These are phyloP conservation scores for Cryptocephalus moraei DNA, from an alignment of 2,888 invertebrate species.

Conservation along the genomic window DNA sequence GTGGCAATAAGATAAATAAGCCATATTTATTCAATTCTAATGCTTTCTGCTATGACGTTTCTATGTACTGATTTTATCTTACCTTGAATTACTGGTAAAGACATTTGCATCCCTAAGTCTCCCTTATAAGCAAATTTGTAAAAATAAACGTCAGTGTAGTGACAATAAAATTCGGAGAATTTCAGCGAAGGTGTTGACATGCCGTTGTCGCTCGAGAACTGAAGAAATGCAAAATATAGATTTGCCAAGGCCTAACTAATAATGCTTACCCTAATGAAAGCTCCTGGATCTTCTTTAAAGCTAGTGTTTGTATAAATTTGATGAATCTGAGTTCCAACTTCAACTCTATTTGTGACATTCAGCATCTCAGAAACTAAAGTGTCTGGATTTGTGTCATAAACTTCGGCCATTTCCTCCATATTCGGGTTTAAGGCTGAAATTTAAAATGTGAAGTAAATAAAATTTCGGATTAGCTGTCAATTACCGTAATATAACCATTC, in stretches of 20 bases:
- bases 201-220: not conserved
- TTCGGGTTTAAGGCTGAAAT: not conserved
- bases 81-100: not conserved
- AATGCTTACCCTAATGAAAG: constrained; percentile 3
- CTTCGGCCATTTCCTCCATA: not conserved
- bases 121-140: constrained; percentile 10
- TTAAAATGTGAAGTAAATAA: not conserved
- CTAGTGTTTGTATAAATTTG: constrained; percentile 4
- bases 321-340: constrained; percentile 2
- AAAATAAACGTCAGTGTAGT: constrained; percentile 4
- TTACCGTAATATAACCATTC: constrained; percentile 7
- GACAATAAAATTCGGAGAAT: constrained; percentile 5
- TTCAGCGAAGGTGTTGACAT: constrained; percentile 4
- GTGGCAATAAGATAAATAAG: not conserved
- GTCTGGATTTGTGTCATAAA: constrained; percentile 3
- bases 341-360: constrained; percentile 3
- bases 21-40: not conserved
- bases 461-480: not conserved
- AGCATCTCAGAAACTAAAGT: constrained; percentile 1
- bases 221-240: not conserved
- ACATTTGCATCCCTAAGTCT: constrained; percentile 1
- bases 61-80: not conserved
- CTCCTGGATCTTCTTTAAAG: constrained; percentile 4
- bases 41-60: too few species aligned
- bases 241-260: not conserved